Conservation (phyloP, 2,888 invertebrate species). For the Agonopterix heracliana region DNA sequence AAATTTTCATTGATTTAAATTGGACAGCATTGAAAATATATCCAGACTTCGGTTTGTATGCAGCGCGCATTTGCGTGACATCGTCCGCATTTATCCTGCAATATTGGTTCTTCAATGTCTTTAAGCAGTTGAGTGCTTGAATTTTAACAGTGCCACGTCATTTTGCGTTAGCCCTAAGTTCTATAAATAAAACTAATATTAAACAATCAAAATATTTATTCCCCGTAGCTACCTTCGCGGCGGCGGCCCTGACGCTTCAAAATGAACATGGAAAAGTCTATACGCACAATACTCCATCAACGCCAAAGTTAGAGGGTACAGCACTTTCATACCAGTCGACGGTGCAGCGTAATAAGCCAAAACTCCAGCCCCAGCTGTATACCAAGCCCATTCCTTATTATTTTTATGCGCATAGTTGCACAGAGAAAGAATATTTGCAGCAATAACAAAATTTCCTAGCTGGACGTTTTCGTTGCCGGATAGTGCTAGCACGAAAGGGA, state of each 20-base stretch:
- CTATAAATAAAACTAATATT: too few relatives aligned
- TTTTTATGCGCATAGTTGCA: slow-evolving; percentile 35
- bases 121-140: too few relatives aligned
- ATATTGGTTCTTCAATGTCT: too few relatives aligned
- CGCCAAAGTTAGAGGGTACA: slow-evolving; percentile 48
- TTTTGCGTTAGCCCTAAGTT: too few relatives aligned
- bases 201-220: too few relatives aligned
- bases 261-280: slow-evolving; percentile 29
- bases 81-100: too few relatives aligned
- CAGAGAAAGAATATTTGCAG: slow-evolving; percentile 48
- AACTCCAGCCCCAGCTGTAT: slow-evolving; percentile 43
- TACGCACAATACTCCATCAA: slow-evolving; percentile 54
- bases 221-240: background rate
- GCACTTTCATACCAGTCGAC: slow-evolving; percentile 27
- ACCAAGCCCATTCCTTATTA: slow-evolving; percentile 51
- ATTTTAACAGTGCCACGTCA: too few relatives aligned
- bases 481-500: slow-evolving; percentile 49
- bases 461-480: slow-evolving; percentile 37
- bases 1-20: too few relatives aligned
- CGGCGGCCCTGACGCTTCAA: background rate
- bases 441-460: slow-evolving; percentile 44
- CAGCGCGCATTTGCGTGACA: too few relatives aligned
- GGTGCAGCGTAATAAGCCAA: slow-evolving; percentile 44
- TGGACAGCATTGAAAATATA: too few relatives aligned
- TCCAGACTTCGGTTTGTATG: too few relatives aligned